phyloP scores from a whole-genome alignment of 2,113 vertebrate genomes.

The Spilogale gracilis region DNA sequence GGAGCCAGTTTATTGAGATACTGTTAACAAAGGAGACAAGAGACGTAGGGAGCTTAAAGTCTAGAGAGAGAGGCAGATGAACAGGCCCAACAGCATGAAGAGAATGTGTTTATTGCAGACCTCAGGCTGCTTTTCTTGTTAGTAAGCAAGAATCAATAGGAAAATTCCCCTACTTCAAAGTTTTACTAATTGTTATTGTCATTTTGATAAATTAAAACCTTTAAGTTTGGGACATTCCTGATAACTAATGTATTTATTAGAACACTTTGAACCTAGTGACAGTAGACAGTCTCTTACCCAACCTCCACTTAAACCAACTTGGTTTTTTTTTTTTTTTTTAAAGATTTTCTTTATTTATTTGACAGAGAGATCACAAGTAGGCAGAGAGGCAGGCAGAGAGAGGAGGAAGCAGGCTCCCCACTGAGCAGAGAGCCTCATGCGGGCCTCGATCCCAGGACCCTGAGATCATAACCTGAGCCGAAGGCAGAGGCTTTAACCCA shows the following conservation, averaged over 20 bases:
- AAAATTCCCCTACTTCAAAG: not conserved
- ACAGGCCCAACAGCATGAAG: not conserved
- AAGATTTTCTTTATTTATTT: too few species aligned
- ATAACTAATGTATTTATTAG: not conserved
- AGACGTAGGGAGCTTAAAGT: not conserved
- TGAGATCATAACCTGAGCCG: too few species aligned
- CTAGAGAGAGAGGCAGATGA: not conserved
- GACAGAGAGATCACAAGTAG: too few species aligned
- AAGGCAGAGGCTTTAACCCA: too few species aligned
- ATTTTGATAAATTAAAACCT: conserved; percentile 1
- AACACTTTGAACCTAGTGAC: not conserved
- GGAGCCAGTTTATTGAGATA: not conserved
- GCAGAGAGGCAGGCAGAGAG: too few species aligned
- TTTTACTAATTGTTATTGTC: not conserved
- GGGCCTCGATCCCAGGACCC: too few species aligned
- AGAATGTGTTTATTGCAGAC: not conserved
- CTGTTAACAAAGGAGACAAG: not conserved
- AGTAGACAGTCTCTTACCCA: not conserved
- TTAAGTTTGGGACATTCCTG: not conserved
- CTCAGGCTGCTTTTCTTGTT: conserved; percentile 31
- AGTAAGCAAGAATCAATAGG: conserved; percentile 35
- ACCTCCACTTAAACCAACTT: not conserved
- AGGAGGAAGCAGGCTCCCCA: too few species aligned
- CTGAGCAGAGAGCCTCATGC: too few species aligned
- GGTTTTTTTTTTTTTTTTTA: not conserved